Conservation (phyloP, 2,113 vertebrate genomes). For the Stegostoma tigrinum region DNA sequence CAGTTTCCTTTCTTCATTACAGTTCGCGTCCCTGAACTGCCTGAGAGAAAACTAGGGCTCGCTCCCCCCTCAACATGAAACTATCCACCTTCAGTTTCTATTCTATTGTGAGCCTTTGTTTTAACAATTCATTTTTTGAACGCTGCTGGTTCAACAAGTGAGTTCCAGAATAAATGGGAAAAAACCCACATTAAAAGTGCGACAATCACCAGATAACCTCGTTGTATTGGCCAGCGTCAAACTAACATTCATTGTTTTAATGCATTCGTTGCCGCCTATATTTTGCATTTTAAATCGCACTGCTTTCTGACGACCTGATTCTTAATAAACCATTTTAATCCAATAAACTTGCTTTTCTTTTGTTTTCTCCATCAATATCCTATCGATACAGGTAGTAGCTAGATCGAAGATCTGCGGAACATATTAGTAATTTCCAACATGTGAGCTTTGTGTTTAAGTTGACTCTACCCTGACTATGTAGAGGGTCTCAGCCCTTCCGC, state of each 20-base stretch:
- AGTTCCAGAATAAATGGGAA: not conserved
- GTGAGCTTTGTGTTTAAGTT: not conserved
- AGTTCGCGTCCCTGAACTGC: not conserved
- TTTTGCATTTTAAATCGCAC: not conserved
- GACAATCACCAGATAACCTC: not conserved
- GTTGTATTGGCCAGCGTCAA: not conserved
- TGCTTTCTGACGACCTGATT: not conserved
- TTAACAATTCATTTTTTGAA: not conserved
- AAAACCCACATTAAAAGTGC: not conserved
- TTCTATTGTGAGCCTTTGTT: not conserved
- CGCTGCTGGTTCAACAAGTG: not conserved
- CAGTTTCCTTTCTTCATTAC: not conserved
- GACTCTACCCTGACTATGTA: not conserved
- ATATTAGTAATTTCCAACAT: not conserved
- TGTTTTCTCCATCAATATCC: not conserved
- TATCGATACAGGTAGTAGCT: not conserved
- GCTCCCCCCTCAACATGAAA: not conserved
- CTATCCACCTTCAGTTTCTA: not conserved
- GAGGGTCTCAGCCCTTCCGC: no score
- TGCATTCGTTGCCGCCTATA: not conserved
- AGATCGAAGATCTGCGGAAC: not conserved
- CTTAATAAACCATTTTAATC: not conserved
- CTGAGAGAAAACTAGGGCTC: not conserved
- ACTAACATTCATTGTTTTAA: not conserved
- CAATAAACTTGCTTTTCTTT: not conserved